Evolutionary conservation across 1,140 invertebrate genomes (phyloP).

Genomic region (Drosophila gunungcola): DNA sequence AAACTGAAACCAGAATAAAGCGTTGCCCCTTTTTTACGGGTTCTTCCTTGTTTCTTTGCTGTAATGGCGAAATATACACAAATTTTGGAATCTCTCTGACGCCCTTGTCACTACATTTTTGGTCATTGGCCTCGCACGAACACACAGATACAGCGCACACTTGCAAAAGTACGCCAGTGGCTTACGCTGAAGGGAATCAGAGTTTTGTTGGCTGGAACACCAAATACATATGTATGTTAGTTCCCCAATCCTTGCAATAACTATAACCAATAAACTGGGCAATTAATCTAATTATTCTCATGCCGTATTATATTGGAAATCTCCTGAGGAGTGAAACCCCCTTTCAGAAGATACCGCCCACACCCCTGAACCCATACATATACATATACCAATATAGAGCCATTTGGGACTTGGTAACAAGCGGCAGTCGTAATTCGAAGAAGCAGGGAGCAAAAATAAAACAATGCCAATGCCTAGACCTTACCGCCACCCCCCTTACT

Average conservation of each 20-base stretch:
- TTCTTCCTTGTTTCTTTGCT: conserved; percentile 22
- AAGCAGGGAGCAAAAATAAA: conserved; percentile 41
- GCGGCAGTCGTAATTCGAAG: conserved; percentile 25
- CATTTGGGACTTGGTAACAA: conserved; percentile 62
- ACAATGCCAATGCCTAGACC: conserved; percentile 44
- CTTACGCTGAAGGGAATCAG: background rate
- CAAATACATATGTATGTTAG: background rate
- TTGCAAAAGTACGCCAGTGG: conserved; percentile 2
- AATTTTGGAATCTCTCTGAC: conserved; percentile 51
- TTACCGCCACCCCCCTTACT: conserved; percentile 4
- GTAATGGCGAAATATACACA: conserved; percentile 46
- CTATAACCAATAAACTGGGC: background rate
- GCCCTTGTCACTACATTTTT: conserved; percentile 76
- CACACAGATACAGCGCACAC: conserved; percentile 8
- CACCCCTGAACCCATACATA: conserved; percentile 5
- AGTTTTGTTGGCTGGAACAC: background rate
- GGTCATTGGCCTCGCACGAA: conserved; percentile 51
- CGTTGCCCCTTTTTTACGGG: conserved; percentile 19
- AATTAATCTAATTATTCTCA: conserved; percentile 2
- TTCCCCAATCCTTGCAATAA: background rate
- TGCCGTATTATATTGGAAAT: background rate
- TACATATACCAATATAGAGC: conserved; percentile 6
- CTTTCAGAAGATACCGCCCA: background rate
- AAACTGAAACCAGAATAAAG: conserved; percentile 30
- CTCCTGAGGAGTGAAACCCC: background rate